phyloP scores from a whole-genome alignment of 2,113 vertebrate species.

The Apodemus speciosus region DNA sequence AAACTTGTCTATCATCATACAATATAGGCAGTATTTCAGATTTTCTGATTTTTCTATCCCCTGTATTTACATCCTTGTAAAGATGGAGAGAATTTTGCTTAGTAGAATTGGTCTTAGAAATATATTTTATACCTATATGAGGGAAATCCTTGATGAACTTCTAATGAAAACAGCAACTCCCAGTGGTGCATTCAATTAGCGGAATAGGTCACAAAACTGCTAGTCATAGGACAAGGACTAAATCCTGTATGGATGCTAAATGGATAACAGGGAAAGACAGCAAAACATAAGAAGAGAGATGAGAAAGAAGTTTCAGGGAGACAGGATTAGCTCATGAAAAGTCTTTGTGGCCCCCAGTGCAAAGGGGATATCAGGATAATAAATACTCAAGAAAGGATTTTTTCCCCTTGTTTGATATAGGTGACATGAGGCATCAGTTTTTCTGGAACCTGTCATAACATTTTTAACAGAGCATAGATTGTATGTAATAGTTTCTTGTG shows the following conservation, averaged over 20 bases:
- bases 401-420: neutral
- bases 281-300: neutral
- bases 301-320: neutral
- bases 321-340: neutral
- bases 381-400: neutral
- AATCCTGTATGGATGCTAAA: neutral
- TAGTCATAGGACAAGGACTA: neutral
- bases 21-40: neutral
- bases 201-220: neutral
- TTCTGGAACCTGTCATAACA: neutral
- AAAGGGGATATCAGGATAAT: neutral
- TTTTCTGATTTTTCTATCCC: conserved; percentile 28
- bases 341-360: neutral
- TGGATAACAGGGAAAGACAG: too few relatives aligned
- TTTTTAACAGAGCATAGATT: neutral
- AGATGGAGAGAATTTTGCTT: neutral
- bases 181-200: neutral
- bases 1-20: neutral
- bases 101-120: conserved; percentile 43
- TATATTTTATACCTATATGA: neutral
- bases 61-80: neutral
- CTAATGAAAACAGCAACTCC: neutral
- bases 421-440: neutral
- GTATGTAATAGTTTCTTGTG: neutral
- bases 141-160: conserved; percentile 42